Percentiles rank a stretch among this genome's conserved stretches.
Conservation (phyloP, 2,113 vertebrate genomes). For the Ancistrus triradiatus region DNA sequence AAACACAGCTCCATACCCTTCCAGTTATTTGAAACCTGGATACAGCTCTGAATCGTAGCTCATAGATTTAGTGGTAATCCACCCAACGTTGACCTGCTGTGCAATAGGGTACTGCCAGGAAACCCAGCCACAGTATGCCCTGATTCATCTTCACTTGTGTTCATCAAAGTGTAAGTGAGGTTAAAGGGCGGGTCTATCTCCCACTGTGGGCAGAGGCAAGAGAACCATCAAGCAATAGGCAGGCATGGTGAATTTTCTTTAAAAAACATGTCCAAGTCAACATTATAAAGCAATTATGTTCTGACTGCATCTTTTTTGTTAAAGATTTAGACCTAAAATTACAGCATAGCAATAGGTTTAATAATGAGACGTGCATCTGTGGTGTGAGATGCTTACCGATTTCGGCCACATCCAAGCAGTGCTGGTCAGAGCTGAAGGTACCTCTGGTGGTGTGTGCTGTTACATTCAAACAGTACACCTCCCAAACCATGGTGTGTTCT, state of each 20-base stretch:
- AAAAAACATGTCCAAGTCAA: too few relatives aligned
- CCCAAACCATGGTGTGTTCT: constrained; percentile 67
- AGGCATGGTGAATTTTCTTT: too few relatives aligned
- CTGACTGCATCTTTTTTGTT: too few relatives aligned
- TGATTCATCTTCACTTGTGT: constrained; percentile 50
- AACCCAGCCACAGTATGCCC: constrained; percentile 50
- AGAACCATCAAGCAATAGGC: not conserved
- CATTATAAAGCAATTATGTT: too few relatives aligned
- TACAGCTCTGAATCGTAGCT: constrained; percentile 63
- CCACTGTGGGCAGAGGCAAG: constrained; percentile 48
- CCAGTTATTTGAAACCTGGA: constrained; percentile 48
- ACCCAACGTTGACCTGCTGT: constrained; percentile 59
- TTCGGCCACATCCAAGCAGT: constrained; percentile 70
- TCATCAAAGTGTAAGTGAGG: constrained; percentile 55
- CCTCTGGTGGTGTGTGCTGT: constrained; percentile 47
- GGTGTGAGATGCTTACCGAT: constrained; percentile 59
- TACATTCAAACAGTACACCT: constrained; percentile 68
- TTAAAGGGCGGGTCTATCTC: constrained; percentile 68
- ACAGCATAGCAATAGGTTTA: too few relatives aligned
- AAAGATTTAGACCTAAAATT: too few relatives aligned
- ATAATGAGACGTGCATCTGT: not conserved
- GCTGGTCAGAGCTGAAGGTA: constrained; percentile 57
- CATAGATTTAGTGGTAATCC: constrained; percentile 72
- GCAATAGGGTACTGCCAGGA: constrained; percentile 67
- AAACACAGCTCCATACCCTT: constrained; percentile 20